Percentiles rank a stretch among this genome's conserved stretches.
Evolutionary conservation across 2,888 invertebrate genomes (phyloP).

Genomic region (Notodonta dromedarius): DNA sequence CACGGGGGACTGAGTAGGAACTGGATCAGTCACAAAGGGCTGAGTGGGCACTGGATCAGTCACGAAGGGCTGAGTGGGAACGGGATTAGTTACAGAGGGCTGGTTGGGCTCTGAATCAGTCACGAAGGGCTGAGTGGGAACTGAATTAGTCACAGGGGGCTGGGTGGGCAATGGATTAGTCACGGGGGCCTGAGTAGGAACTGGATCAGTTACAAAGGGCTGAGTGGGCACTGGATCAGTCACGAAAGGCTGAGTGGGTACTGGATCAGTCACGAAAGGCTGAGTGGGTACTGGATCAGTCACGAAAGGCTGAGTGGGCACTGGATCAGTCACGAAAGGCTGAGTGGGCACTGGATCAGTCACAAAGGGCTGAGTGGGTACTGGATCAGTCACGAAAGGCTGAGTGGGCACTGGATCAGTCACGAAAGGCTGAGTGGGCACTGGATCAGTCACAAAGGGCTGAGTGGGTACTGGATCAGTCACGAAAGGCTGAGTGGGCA

Average conservation of each 20-base stretch:
- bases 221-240: no score
- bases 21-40: no score
- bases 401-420: constrained; percentile 7
- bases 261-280: no score
- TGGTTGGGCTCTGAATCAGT: no score
- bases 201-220: neutral
- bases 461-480: neutral
- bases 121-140: neutral
- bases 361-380: neutral
- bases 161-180: neutral
- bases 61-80: no score
- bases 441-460: neutral
- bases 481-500: neutral
- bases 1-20: no score
- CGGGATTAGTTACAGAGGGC: no score
- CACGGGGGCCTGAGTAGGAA: neutral
- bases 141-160: neutral
- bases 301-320: neutral
- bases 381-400: neutral
- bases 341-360: neutral
- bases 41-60: no score
- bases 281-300: no score
- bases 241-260: no score
- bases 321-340: neutral
- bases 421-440: constrained; percentile 6